Conservation (phyloP, 2,797 vertebrate genomes). For the Anguilla marmorata region DNA sequence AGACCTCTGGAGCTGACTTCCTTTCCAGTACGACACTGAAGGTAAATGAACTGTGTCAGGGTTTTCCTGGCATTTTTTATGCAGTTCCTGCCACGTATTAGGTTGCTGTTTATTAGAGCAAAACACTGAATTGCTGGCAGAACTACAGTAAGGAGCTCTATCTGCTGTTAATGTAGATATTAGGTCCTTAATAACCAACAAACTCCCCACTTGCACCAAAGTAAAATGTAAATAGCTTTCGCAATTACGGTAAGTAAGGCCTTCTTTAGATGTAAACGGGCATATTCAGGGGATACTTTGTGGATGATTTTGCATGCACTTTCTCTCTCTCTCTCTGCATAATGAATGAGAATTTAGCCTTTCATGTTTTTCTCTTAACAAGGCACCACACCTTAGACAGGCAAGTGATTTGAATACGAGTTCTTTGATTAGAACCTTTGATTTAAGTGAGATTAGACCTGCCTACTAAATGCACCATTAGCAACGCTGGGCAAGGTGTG, state of each 20-base stretch:
- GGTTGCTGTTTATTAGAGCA: slow-evolving; percentile 41
- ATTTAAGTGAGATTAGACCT: slow-evolving; percentile 13
- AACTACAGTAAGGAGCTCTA: slow-evolving; percentile 54
- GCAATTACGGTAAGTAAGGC: slow-evolving; percentile 63
- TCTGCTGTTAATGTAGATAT: slow-evolving; percentile 56
- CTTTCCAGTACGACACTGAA: neutral
- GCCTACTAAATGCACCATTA: neutral
- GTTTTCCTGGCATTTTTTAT: neutral
- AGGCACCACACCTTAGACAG: neutral
- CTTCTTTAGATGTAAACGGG: slow-evolving; percentile 62
- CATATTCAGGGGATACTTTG: slow-evolving; percentile 70
- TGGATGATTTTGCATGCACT: neutral
- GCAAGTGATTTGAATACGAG: slow-evolving; percentile 7
- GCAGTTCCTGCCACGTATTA: neutral
- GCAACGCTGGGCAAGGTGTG: neutral
- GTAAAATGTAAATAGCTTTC: slow-evolving; percentile 62
- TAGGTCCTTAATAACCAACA: slow-evolving; percentile 1
- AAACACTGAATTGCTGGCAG: slow-evolving; percentile 66
- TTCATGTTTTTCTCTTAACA: slow-evolving; percentile 10
- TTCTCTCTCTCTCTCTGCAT: slow-evolving; percentile 4
- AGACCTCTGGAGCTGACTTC: neutral
- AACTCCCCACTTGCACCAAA: slow-evolving; percentile 55
- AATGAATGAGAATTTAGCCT: slow-evolving; percentile 22
- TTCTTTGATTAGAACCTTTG: slow-evolving; percentile 5
- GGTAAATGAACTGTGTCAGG: neutral